phyloP scores from a whole-genome alignment of 2,888 invertebrate genomes.

The Parnassius apollo region DNA sequence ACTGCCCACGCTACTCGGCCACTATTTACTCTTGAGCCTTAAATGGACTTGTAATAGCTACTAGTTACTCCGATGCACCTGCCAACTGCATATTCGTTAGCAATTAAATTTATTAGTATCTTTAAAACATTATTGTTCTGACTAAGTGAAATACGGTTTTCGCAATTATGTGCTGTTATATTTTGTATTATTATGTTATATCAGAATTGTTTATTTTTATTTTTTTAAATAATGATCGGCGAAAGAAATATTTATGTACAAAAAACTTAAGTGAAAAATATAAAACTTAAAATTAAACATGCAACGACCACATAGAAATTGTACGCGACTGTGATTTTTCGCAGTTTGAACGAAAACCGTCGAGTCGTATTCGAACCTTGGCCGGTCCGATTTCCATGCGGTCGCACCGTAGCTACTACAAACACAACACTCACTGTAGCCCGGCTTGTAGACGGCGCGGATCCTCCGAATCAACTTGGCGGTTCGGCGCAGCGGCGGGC shows the following conservation, averaged over 20 bases:
- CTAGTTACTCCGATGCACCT: conserved; percentile 75
- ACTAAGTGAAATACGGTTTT: conserved; percentile 36
- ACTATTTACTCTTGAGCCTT: conserved; percentile 72
- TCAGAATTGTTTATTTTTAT: no score
- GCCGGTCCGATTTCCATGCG: conserved; percentile 25
- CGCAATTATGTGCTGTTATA: no score
- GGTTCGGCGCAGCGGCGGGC: conserved; percentile 71
- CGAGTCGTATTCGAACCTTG: neutral
- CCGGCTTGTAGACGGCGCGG: conserved; percentile 73
- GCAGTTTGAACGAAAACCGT: neutral
- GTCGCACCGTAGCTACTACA: conserved; percentile 28
- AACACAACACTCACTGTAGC: conserved; percentile 73
- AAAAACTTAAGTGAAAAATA: neutral
- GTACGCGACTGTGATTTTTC: conserved; percentile 28
- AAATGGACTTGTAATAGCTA: conserved; percentile 77
- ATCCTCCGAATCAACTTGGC: conserved; percentile 68
- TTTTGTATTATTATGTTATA: no score
- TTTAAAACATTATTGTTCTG: conserved; percentile 37
- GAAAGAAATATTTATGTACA: no score
- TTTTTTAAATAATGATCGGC: no score
- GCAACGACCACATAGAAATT: conserved; percentile 51
- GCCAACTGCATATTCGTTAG: conserved; percentile 65
- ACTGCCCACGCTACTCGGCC: conserved; percentile 51
- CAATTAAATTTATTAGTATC: conserved; percentile 58
- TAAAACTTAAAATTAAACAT: conserved; percentile 24